Evolutionary conservation across 1,140 invertebrate genomes (phyloP).

Genomic region (Drosophila funebris): DNA sequence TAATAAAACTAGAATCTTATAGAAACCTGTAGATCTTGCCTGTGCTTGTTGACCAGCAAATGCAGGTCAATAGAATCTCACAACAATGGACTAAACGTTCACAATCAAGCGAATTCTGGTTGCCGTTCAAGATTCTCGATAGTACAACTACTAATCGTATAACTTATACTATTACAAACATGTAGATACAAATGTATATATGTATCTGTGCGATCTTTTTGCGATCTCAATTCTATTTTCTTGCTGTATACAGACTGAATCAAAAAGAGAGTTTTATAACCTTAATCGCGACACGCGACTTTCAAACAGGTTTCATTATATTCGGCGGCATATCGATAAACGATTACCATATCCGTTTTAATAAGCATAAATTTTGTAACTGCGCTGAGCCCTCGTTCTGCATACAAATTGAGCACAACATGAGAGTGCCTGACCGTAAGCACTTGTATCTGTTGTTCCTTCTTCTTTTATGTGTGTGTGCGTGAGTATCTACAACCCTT

Average conservation of each 20-base stretch:
- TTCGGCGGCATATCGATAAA: conserved; percentile 44
- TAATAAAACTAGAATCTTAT: neutral
- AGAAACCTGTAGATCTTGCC: conserved; percentile 17
- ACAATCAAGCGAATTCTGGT: neutral
- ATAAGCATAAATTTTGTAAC: conserved; percentile 53
- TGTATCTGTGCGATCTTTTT: conserved; percentile 18
- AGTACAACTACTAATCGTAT: neutral
- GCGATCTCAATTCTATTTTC: conserved; percentile 47
- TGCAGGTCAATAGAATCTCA: conserved; percentile 52
- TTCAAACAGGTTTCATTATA: conserved; percentile 29
- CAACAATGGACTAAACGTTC: conserved; percentile 2
- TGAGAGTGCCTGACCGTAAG: conserved; percentile 33
- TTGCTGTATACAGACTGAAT: conserved; percentile 32
- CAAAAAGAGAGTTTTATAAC: conserved; percentile 15
- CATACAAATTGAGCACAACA: conserved; percentile 63
- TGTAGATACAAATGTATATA: neutral
- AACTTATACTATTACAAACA: neutral
- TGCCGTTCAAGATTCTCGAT: neutral
- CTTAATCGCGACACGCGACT: conserved; percentile 28
- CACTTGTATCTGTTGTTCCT: conserved; percentile 17
- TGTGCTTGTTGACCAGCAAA: conserved; percentile 27
- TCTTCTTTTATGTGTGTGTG: neutral
- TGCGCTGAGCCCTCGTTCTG: conserved; percentile 39
- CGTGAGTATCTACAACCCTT: conserved; percentile 20
- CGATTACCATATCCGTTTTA: conserved; percentile 70